Percentiles rank a stretch among this genome's conserved stretches.
phyloP scores from a whole-genome alignment of 2,797 vertebrate species.

The Crax fasciolata region DNA sequence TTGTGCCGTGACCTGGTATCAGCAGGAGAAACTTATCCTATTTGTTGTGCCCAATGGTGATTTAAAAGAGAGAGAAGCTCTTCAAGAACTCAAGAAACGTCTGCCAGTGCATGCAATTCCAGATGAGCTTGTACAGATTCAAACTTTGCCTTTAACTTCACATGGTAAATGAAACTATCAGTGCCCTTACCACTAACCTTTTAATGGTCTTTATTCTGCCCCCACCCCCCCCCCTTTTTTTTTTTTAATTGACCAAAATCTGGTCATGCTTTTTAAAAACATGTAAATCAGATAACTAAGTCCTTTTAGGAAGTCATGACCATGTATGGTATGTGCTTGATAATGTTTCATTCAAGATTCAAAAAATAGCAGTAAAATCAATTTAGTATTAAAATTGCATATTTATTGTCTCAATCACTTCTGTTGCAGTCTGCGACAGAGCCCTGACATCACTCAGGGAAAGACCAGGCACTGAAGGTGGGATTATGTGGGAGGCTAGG shows the following conservation, averaged over 20 bases:
- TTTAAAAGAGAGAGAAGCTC: conserved; percentile 73
- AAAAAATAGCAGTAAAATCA: not conserved
- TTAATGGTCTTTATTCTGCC: not conserved
- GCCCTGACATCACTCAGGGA: not conserved
- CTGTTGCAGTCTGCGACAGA: not conserved
- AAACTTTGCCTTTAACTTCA: conserved; percentile 87
- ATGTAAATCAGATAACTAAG: not conserved
- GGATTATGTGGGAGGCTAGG: not conserved
- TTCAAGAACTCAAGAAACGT: conserved; percentile 76
- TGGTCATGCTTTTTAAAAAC: not conserved
- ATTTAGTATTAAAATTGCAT: not conserved
- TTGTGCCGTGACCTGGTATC: conserved; percentile 87
- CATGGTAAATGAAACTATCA: conserved; percentile 87
- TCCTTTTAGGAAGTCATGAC: not conserved
- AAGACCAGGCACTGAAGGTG: not conserved
- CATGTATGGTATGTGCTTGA: not conserved
- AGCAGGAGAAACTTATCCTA: conserved; percentile 86
- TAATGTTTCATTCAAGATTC: not conserved
- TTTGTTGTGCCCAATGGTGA: conserved; percentile 86
- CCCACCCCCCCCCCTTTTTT: too few relatives aligned
- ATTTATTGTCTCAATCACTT: not conserved
- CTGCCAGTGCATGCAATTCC: conserved; percentile 89
- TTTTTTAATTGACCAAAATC: not conserved
- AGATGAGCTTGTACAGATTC: conserved; percentile 88
- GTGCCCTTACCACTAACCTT: not conserved